Conservation (phyloP, 2,888 invertebrate genomes). For the Bedellia somnulentella region DNA sequence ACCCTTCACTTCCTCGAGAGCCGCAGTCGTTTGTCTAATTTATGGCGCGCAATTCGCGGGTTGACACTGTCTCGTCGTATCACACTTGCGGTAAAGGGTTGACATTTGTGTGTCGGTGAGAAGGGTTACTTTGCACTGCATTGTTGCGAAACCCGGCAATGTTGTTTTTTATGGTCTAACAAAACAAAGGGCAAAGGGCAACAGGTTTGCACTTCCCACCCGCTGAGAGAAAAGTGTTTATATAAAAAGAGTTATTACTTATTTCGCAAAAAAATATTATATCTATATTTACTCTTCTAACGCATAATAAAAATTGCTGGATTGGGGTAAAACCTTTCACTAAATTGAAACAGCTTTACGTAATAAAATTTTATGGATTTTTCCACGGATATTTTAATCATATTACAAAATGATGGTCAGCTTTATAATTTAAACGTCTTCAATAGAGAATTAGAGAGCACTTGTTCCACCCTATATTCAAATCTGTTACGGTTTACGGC, state of each 20-base stretch:
- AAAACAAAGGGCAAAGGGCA: slow-evolving; percentile 38
- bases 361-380: no score
- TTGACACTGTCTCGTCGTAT: slow-evolving; percentile 19
- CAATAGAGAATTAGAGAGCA: slow-evolving; percentile 8
- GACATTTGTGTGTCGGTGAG: slow-evolving; percentile 14
- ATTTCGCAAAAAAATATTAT: no score
- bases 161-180: slow-evolving; percentile 41
- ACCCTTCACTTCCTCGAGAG: slow-evolving; percentile 14
- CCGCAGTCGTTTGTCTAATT: slow-evolving; percentile 11
- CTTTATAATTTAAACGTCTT: slow-evolving; percentile 3
- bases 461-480: no score
- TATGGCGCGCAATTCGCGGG: slow-evolving; percentile 16
- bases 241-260: no score
- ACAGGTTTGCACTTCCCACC: slow-evolving; percentile 42
- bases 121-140: slow-evolving; percentile 1
- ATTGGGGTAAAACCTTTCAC: no score
- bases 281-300: no score
- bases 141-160: slow-evolving; percentile 34
- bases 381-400: slow-evolving; percentile 12
- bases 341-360: no score
- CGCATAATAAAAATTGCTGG: no score
- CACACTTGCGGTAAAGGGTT: slow-evolving; percentile 45
- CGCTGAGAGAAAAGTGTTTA: no score
- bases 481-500: no score
- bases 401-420: not conserved